Evolutionary conservation across 2,797 vertebrate species (phyloP), one percentile per base, ranked within the genome.

Genomic region (Melanotaenia parkinsoni): DNA sequence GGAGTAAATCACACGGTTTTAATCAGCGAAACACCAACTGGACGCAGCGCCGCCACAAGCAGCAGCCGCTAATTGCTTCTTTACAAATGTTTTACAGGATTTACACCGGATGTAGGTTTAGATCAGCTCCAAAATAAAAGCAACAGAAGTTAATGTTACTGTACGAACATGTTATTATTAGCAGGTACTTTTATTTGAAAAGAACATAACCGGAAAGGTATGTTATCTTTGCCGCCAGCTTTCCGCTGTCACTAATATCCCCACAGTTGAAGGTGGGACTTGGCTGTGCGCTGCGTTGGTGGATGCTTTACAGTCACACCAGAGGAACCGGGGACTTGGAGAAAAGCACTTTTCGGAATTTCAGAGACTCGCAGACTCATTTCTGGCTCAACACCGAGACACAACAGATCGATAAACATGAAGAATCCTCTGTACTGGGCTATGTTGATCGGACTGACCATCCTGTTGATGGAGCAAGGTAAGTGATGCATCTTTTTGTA

Each of bases 401-500:
- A 47, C 63, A 63, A 33, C 63, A 63, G 56, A 64, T 57, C 74
- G 47, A 35, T 5, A 30, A 88, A 69, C 62, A 95, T 95, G 95
- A 90, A 93, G 82, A 94, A 92, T 40, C 92, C 93, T 2, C 38
- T 95, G 88, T 95, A 83, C 84, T 95, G 93, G 93, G 89, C 92
- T 80, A 16, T 94, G 83, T 90, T 95, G 89, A 56, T 90, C 81
- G 94, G 93, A 78, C 91, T 94, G 88, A 80, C 84, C 77, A 47
- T 94, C 83, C 92, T 95, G 85, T 86, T 95, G 83, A 92, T 95
- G 84, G 94, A 94, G 66, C 93, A 94, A 95, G 95, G 95, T 95
- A 90, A 91, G 86, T 77, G 71, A 59, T 76, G 81, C 73, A 32
- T 70, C 9, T 45, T 18, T 6, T 20, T 18, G 1, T 35, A 35